These are phyloP conservation scores for Erebia ligea DNA, from an alignment of 2,888 invertebrate species.

Conservation along the genomic window DNA sequence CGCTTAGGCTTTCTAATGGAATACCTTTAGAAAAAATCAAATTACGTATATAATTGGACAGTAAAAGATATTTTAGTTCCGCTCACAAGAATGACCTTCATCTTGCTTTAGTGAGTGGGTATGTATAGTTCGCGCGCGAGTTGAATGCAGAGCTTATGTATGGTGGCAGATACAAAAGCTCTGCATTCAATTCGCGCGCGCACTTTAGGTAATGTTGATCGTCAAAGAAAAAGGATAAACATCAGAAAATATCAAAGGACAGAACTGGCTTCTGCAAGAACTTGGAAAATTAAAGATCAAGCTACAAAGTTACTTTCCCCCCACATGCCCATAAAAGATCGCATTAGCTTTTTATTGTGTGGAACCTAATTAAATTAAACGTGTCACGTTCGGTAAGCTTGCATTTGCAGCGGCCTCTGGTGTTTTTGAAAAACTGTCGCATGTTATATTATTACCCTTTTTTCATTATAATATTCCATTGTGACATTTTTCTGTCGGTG, in stretches of 20 bases:
- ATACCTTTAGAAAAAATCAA: too few relatives aligned
- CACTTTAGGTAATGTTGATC: neutral
- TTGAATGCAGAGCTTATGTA: too few relatives aligned
- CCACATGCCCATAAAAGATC: neutral
- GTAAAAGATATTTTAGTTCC: neutral
- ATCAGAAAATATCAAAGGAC: neutral
- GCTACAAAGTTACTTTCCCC: neutral
- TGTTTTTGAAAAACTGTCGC: slow-evolving; percentile 19
- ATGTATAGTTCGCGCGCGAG: too few relatives aligned
- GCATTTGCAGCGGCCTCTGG: neutral
- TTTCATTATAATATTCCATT: slow-evolving; percentile 21
- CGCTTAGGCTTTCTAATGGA: too few relatives aligned
- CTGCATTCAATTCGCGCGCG: too few relatives aligned
- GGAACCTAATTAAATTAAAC: slow-evolving; percentile 5
- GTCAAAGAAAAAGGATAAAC: neutral
- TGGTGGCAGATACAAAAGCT: too few relatives aligned
- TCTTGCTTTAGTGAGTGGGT: neutral
- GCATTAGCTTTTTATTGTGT: slow-evolving; percentile 10
- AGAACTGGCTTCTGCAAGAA: neutral
- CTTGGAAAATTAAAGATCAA: neutral
- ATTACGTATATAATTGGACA: neutral
- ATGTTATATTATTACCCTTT: neutral
- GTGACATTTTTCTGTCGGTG: slow-evolving; percentile 25
- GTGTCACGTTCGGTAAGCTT: slow-evolving; percentile 24
- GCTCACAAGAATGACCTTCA: neutral